phyloP scores from a whole-genome alignment of 2,113 vertebrate genomes.

The Catharus fuscescens region DNA sequence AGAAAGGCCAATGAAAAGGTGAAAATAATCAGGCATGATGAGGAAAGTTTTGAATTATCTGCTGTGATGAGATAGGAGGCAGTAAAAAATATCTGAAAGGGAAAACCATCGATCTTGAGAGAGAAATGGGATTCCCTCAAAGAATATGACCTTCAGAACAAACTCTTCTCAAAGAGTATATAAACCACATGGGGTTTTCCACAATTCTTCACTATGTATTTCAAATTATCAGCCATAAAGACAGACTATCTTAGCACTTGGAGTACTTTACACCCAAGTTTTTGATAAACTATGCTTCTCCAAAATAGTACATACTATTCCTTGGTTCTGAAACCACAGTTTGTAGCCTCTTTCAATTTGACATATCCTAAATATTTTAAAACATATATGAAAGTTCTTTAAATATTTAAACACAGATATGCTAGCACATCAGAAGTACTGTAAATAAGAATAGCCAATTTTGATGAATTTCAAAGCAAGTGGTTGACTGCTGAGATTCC shows the following conservation, averaged over 20 bases:
- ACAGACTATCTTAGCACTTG: not conserved
- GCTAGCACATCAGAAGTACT: not conserved
- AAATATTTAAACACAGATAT: constrained; percentile 24
- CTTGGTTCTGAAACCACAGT: not conserved
- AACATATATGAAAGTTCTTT: not conserved
- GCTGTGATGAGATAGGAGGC: not conserved
- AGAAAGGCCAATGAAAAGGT: not conserved
- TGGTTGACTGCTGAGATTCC: not conserved
- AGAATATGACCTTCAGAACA: not conserved
- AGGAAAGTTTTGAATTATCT: not conserved
- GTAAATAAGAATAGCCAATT: not conserved
- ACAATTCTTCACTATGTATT: not conserved
- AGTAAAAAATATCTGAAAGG: not conserved
- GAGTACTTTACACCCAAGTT: not conserved
- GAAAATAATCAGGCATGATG: not conserved
- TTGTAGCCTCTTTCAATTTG: not conserved
- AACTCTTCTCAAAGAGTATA: not conserved
- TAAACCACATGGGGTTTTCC: not conserved
- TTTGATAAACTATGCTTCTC: not conserved
- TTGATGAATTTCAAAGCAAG: constrained; percentile 4
- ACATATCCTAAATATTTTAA: not conserved
- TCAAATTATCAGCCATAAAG: not conserved
- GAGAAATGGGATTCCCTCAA: constrained; percentile 1
- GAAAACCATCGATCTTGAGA: not conserved
- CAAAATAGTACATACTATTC: not conserved